Percentiles rank a stretch among this genome's conserved stretches.
phyloP scores from a whole-genome alignment of 2,888 invertebrate species.

The Cephus pygmeus region DNA sequence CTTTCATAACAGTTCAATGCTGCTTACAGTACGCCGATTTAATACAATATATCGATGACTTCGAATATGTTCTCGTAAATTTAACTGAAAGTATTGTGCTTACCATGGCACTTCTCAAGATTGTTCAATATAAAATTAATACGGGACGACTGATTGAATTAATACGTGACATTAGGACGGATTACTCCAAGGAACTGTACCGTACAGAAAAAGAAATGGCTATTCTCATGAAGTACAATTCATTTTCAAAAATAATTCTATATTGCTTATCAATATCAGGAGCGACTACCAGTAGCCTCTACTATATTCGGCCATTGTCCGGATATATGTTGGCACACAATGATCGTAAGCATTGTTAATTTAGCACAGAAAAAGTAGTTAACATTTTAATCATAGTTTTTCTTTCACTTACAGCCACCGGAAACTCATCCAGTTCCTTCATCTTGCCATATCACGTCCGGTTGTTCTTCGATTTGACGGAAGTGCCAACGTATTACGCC shows the following conservation, averaged over 20 bases:
- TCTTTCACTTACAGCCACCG: too few relatives aligned
- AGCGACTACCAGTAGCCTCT: not conserved
- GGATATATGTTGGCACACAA: not conserved
- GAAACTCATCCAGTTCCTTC: not conserved
- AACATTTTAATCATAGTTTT: too few relatives aligned
- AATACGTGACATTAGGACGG: not conserved
- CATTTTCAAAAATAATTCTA: not conserved
- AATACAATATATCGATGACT: not conserved
- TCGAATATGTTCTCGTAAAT: not conserved
- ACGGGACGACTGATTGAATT: not conserved
- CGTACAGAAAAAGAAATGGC: not conserved
- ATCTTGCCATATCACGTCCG: not conserved
- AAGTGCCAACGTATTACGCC: not conserved
- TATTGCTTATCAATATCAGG: not conserved
- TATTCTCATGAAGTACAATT: not conserved
- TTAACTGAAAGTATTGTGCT: not conserved
- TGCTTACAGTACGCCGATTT: not conserved
- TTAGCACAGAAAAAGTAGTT: too few relatives aligned
- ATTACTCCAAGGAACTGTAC: not conserved
- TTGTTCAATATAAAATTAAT: not conserved
- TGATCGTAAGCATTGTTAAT: not conserved
- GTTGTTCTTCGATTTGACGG: not conserved
- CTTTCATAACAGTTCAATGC: not conserved
- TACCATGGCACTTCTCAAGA: not conserved
- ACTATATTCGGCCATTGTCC: not conserved